Percentiles rank a stretch among this genome's conserved stretches.
Conservation (phyloP, 2,797 vertebrate genomes). For the Poecile montanus region DNA sequence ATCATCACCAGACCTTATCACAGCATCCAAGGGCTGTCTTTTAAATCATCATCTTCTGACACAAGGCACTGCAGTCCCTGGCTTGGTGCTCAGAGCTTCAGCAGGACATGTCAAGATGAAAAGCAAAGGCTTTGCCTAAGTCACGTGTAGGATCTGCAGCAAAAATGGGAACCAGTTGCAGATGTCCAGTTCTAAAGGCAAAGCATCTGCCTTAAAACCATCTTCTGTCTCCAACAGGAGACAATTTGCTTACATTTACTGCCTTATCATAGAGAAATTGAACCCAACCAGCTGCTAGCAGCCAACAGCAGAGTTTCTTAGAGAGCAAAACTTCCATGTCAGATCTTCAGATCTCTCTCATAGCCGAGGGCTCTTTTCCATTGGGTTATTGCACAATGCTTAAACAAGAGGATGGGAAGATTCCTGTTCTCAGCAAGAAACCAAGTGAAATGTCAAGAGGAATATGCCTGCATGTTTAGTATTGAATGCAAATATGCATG, state of each 20-base stretch:
- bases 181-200: background rate
- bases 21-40: background rate
- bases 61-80: background rate
- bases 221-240: background rate
- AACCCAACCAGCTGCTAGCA: background rate
- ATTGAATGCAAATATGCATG: constrained; percentile 9
- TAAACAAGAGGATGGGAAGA: background rate
- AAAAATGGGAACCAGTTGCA: background rate
- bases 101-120: background rate
- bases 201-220: background rate
- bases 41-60: background rate
- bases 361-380: background rate
- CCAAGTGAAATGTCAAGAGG: constrained; percentile 6
- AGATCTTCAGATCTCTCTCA: background rate
- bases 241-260: background rate
- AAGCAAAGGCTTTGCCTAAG: background rate
- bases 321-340: background rate
- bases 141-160: background rate
- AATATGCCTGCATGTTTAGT: background rate
- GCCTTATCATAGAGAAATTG: background rate
- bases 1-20: background rate
- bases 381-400: background rate
- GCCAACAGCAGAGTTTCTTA: background rate
- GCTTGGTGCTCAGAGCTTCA: background rate
- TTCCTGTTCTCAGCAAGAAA: background rate